These are phyloP conservation scores for Phalacrocorax brasilianus DNA, from an alignment of 2,113 vertebrate species.

Conservation along the genomic window DNA sequence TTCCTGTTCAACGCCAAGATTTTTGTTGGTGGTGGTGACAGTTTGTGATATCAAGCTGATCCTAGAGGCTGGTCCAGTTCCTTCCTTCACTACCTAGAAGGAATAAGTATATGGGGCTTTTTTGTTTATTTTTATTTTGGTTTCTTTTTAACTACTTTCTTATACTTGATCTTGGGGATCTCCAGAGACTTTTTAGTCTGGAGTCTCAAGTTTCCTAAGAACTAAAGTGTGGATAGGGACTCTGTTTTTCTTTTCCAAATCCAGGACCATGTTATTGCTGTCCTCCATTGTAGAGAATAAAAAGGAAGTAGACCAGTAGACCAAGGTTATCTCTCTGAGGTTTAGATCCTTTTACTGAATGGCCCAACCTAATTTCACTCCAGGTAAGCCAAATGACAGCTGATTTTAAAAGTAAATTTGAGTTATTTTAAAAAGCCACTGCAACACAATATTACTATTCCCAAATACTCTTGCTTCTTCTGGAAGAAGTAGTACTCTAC, in stretches of 20 bases:
- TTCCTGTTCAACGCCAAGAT: background rate
- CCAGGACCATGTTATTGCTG: background rate
- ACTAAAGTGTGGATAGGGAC: background rate
- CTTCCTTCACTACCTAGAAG: background rate
- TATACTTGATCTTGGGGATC: background rate
- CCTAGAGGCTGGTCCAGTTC: background rate
- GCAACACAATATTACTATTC: background rate
- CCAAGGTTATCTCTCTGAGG: background rate
- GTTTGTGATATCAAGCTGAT: background rate
- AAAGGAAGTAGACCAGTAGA: background rate
- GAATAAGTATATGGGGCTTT: background rate
- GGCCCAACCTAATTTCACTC: background rate
- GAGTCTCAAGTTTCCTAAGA: background rate
- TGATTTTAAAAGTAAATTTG: background rate
- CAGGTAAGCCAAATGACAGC: background rate
- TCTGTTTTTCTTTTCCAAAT: background rate
- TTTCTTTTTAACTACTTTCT: background rate
- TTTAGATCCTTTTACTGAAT: background rate
- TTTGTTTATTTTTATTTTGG: background rate
- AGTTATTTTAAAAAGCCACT: background rate
- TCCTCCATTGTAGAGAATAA: background rate
- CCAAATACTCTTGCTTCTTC: background rate
- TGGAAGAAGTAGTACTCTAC: background rate
- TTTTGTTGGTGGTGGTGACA: background rate
- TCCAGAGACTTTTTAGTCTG: background rate